A percentile compares a stretch with the other conserved stretches of the same genome.
Conservation (phyloP, 2,797 vertebrate species). For the Leptoclinus maculatus region DNA sequence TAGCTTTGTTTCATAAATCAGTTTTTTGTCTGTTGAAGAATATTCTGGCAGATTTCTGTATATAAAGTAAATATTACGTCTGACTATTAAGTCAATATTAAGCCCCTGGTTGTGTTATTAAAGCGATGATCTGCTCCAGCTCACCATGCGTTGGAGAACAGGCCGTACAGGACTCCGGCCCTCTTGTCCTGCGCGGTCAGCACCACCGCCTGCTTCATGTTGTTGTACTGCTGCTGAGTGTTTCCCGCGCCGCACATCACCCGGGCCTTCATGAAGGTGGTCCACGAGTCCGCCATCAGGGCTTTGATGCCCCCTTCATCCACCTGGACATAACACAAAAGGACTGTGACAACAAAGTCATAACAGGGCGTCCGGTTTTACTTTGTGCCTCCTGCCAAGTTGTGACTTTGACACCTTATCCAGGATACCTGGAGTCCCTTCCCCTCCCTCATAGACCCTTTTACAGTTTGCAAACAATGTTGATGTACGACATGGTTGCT, state of each 20-base stretch:
- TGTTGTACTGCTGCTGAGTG: constrained; percentile 87
- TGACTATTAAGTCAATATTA: neutral
- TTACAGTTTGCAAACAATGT: too few species aligned
- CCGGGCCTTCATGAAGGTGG: constrained; percentile 87
- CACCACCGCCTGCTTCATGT: constrained; percentile 83
- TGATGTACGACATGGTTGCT: too few species aligned
- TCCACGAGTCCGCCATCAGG: constrained; percentile 83
- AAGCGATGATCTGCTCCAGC: constrained; percentile 9
- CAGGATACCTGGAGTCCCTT: neutral
- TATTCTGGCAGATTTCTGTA: neutral
- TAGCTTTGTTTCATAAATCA: neutral
- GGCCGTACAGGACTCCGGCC: constrained; percentile 84
- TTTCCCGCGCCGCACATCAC: constrained; percentile 85
- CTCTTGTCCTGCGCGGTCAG: constrained; percentile 78
- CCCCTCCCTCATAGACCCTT: too few species aligned
- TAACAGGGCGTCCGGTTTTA: neutral
- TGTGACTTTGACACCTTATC: neutral
- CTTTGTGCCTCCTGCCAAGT: neutral
- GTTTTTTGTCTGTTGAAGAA: neutral
- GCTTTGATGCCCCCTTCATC: constrained; percentile 84
- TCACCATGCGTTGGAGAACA: constrained; percentile 88
- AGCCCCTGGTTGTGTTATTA: neutral
- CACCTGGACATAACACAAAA: constrained; percentile 69
- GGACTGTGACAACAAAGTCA: neutral
- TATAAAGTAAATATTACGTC: too few species aligned